Conservation (phyloP, 2,888 invertebrate species). For the Stratiomys singularior region DNA sequence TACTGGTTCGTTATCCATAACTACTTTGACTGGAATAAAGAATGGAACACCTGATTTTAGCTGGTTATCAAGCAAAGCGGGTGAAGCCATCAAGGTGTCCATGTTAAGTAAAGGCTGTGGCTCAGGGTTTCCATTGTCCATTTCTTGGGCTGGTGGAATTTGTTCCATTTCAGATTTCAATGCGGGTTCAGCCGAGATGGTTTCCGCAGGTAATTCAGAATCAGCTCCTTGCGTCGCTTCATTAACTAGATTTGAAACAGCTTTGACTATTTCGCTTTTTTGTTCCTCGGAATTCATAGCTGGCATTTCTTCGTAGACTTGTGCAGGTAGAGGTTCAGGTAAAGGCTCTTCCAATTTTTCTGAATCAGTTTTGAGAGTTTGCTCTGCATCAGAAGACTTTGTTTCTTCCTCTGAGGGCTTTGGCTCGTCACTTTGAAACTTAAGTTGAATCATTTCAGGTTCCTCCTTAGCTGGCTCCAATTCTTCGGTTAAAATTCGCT, state of each 20-base stretch:
- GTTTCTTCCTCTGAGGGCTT: neutral
- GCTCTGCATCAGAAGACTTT: neutral
- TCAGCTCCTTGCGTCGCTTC: constrained; percentile 7
- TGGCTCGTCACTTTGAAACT: too few species aligned
- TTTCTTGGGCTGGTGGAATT: neutral
- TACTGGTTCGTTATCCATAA: constrained; percentile 5
- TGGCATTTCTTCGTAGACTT: neutral
- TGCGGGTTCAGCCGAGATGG: neutral
- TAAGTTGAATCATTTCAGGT: neutral
- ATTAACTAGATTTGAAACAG: constrained; percentile 19
- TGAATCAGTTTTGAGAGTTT: neutral
- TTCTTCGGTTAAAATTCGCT: neutral
- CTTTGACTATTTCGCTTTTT: constrained; percentile 20
- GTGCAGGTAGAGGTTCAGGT: neutral
- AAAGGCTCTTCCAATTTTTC: neutral
- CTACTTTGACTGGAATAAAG: constrained; percentile 24
- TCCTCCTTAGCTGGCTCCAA: neutral
- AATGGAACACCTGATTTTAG: neutral
- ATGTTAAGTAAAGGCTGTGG: neutral
- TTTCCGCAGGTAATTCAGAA: neutral
- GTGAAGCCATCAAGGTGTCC: constrained; percentile 16
- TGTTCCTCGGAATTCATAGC: constrained; percentile 32
- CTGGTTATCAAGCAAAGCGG: constrained; percentile 9
- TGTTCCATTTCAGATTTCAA: neutral
- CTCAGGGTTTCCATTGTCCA: neutral